A percentile compares a stretch with the other conserved stretches of the same genome.
These are phyloP conservation scores for Cydia pomonella DNA, from an alignment of 1,140 invertebrate species.

Conservation along the genomic window DNA sequence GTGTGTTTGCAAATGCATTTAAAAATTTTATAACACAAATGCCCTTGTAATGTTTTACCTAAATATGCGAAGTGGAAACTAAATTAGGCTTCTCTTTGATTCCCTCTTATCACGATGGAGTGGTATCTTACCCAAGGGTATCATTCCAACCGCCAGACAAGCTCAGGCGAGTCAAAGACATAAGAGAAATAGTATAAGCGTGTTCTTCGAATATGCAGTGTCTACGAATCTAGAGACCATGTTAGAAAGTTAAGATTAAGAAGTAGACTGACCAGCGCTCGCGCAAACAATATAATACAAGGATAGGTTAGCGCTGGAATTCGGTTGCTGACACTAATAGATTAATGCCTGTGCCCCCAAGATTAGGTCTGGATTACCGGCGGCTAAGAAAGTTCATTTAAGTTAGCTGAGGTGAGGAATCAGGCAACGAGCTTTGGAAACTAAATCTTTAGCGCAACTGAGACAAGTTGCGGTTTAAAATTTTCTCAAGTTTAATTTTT, in stretches of 20 bases:
- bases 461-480: background rate
- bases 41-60: too few species aligned
- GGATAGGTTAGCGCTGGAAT: background rate
- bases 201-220: too few species aligned
- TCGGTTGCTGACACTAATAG: background rate
- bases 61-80: background rate
- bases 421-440: background rate
- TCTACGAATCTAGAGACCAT: too few species aligned
- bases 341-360: conserved; percentile 9
- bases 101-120: background rate
- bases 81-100: conserved; percentile 7
- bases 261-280: too few species aligned
- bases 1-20: too few species aligned
- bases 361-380: conserved; percentile 6
- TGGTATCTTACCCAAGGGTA: background rate
- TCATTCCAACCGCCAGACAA: too few species aligned
- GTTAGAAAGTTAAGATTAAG: too few species aligned
- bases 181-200: too few species aligned
- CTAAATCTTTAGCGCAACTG: background rate
- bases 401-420: conserved; percentile 29
- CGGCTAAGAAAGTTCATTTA: conserved; percentile 23
- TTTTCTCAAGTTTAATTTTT: background rate
- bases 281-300: background rate
- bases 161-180: background rate
- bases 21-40: too few species aligned